phyloP scores from a whole-genome alignment of 2,113 vertebrate genomes.

The Dipodomys ordii region DNA sequence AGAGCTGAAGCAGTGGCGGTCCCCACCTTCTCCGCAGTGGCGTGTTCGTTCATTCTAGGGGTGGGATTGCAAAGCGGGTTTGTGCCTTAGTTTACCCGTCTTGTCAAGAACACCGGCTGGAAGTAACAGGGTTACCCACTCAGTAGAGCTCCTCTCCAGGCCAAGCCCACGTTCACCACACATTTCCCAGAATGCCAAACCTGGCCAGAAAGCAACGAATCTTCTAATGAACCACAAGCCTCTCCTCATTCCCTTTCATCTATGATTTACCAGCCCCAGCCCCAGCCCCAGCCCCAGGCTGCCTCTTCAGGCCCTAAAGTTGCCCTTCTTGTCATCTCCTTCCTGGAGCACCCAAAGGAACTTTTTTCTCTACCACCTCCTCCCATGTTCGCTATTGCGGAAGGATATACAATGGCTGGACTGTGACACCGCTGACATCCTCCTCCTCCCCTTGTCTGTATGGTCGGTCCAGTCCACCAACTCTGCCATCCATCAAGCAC shows the following conservation, averaged over 20 bases:
- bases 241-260: neutral
- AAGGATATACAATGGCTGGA: neutral
- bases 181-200: neutral
- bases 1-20: neutral
- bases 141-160: neutral
- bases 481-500: neutral
- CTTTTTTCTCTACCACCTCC: neutral
- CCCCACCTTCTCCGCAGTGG: neutral
- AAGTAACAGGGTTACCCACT: neutral
- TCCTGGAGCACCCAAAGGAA: neutral
- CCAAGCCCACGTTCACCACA: neutral
- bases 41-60: too few relatives aligned
- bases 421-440: too few relatives aligned
- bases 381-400: neutral
- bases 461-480: too few relatives aligned
- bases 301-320: too few relatives aligned
- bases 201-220: neutral
- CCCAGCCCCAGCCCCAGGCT: neutral
- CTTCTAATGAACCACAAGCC: too few relatives aligned
- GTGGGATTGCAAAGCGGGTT: fast-evolving
- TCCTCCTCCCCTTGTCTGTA: neutral
- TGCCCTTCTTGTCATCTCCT: neutral
- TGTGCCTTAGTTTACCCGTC: too few relatives aligned
- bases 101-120: neutral
- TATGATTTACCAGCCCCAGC: neutral